Conservation (phyloP, 2,797 vertebrate species). For the Centroberyx gerrardi region DNA sequence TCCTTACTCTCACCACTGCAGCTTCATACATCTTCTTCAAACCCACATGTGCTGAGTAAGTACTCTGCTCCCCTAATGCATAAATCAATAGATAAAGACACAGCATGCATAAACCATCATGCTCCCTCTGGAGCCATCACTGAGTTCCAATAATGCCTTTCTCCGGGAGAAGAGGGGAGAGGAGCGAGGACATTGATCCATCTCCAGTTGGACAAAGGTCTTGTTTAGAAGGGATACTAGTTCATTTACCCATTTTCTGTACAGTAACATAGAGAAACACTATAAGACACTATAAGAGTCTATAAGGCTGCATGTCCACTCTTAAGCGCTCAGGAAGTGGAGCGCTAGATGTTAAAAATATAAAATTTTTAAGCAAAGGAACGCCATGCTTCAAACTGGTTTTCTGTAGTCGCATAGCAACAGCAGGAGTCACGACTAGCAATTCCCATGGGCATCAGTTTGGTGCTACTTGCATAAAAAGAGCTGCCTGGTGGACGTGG, state of each 20-base stretch:
- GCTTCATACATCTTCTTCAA: constrained; percentile 62
- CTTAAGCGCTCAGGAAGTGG: not conserved
- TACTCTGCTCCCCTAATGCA: constrained; percentile 52
- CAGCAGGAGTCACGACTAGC: no score
- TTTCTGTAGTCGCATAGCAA: not conserved
- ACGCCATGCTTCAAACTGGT: not conserved
- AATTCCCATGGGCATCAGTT: no score
- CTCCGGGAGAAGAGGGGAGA: constrained; percentile 16
- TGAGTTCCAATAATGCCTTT: constrained; percentile 51
- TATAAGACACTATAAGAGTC: not conserved
- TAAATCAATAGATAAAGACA: constrained; percentile 70
- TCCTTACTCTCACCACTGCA: constrained; percentile 36
- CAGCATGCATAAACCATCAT: constrained; percentile 74
- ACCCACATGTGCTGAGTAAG: constrained; percentile 67
- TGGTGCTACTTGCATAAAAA: no score
- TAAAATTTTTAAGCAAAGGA: not conserved
- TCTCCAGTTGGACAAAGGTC: constrained; percentile 6
- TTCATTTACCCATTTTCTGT: not conserved
- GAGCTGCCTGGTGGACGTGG: no score
- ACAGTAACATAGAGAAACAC: not conserved
- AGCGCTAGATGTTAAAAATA: not conserved
- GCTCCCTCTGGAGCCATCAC: constrained; percentile 52
- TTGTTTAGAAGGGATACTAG: constrained; percentile 12
- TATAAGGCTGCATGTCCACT: not conserved
- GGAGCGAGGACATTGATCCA: constrained; percentile 45